Evolutionary conservation across 2,888 invertebrate genomes (phyloP).

Genomic region (Philaethria dido): DNA sequence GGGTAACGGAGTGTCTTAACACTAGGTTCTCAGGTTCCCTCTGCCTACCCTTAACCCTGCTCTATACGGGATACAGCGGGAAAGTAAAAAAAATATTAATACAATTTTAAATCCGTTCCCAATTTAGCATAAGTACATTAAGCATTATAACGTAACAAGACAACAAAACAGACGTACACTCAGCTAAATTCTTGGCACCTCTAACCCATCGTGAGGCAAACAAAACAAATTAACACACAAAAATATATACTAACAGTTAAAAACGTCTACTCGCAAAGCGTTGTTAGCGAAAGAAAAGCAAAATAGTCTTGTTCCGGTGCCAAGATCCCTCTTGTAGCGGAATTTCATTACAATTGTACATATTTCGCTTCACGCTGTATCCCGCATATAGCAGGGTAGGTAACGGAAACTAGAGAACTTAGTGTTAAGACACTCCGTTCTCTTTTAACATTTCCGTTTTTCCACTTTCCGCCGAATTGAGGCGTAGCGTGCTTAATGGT

Average conservation of each 20-base stretch:
- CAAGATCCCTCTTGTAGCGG: slow-evolving; percentile 30
- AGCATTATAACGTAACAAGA: neutral
- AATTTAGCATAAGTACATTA: neutral
- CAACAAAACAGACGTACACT: slow-evolving; percentile 1
- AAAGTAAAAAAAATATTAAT: too few relatives aligned
- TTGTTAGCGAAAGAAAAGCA: slow-evolving; percentile 13
- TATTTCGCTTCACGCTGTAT: too few relatives aligned
- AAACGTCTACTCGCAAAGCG: neutral
- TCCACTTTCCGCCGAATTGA: too few relatives aligned
- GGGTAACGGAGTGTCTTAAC: too few relatives aligned
- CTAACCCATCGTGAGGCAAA: neutral
- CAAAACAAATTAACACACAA: slow-evolving; percentile 1
- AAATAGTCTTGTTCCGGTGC: slow-evolving; percentile 24
- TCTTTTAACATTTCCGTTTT: too few relatives aligned
- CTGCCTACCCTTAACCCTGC: too few relatives aligned
- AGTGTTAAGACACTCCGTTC: too few relatives aligned
- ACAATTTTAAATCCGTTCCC: neutral
- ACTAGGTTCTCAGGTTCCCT: too few relatives aligned
- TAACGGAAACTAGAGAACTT: too few relatives aligned
- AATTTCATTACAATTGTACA: slow-evolving; percentile 48
- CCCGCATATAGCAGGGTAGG: too few relatives aligned
- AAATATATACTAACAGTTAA: slow-evolving; percentile 22
- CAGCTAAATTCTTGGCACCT: slow-evolving; percentile 5
- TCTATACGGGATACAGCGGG: too few relatives aligned
- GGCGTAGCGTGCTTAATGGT: too few relatives aligned